These are phyloP conservation scores for Coregonus sp. DNA, from an alignment of 2,797 vertebrate species.

Conservation along the genomic window DNA sequence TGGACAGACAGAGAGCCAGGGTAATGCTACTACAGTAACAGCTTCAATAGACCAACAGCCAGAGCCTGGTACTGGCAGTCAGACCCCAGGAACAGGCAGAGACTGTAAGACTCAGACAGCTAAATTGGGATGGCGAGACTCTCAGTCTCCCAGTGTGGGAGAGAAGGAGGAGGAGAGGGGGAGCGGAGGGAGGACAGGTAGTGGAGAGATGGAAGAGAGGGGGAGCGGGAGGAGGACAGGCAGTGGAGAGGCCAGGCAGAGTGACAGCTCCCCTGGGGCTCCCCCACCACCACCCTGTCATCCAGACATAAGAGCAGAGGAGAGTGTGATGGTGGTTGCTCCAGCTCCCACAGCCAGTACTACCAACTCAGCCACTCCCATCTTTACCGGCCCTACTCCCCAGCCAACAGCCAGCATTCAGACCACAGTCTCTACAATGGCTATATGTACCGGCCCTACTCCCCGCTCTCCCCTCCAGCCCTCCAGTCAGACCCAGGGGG, in stretches of 20 bases:
- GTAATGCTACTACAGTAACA: no score
- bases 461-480: slow-evolving; percentile 80
- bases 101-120: background rate
- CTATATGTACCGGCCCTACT: slow-evolving; percentile 83
- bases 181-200: slow-evolving; percentile 5
- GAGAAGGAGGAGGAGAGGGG: slow-evolving; percentile 5
- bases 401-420: slow-evolving; percentile 29
- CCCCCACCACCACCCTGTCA: background rate
- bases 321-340: slow-evolving; percentile 13
- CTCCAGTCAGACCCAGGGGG: slow-evolving; percentile 30
- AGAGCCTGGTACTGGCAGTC: no score
- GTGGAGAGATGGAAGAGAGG: no score
- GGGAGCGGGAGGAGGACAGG: no score
- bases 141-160: slow-evolving; percentile 1
- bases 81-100: background rate
- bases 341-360: background rate
- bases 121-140: background rate
- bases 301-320: slow-evolving; percentile 9
- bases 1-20: background rate
- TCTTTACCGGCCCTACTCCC: slow-evolving; percentile 82
- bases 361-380: slow-evolving; percentile 61
- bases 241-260: slow-evolving; percentile 26
- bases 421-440: slow-evolving; percentile 48
- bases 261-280: slow-evolving; percentile 27
- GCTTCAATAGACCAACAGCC: no score